Evolutionary conservation across 2,113 vertebrate genomes (phyloP).

Genomic region (Bombycilla garrulus): DNA sequence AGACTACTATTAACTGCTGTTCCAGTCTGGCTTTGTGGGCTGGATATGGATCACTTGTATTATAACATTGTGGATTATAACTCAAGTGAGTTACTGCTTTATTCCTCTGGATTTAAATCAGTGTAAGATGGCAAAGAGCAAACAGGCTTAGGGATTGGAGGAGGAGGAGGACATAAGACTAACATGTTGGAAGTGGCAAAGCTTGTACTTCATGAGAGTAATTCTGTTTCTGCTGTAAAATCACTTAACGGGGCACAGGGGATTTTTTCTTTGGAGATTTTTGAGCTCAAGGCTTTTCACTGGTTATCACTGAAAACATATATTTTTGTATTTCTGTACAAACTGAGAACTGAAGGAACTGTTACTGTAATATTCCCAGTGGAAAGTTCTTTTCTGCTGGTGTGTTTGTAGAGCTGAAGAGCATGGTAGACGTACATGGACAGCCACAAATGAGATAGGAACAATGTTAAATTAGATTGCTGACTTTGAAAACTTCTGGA

Average conservation of each 20-base stretch:
- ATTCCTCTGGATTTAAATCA: background rate
- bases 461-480: background rate
- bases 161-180: background rate
- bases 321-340: background rate
- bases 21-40: background rate
- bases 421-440: background rate
- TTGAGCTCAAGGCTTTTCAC: background rate
- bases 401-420: background rate
- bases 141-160: background rate
- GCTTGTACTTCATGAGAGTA: background rate
- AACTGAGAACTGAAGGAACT: background rate
- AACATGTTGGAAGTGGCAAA: background rate
- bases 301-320: background rate
- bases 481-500: background rate
- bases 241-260: background rate
- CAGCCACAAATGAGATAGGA: background rate
- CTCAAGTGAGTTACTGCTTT: background rate
- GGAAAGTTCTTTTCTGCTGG: background rate
- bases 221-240: slow-evolving; percentile 8
- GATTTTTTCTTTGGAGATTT: background rate
- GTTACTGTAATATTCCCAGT: background rate
- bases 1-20: background rate
- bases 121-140: background rate
- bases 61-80: background rate
- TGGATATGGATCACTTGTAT: background rate